These are phyloP conservation scores for Toxostoma redivivum DNA, from an alignment of 2,113 vertebrate genomes.

Conservation along the genomic window DNA sequence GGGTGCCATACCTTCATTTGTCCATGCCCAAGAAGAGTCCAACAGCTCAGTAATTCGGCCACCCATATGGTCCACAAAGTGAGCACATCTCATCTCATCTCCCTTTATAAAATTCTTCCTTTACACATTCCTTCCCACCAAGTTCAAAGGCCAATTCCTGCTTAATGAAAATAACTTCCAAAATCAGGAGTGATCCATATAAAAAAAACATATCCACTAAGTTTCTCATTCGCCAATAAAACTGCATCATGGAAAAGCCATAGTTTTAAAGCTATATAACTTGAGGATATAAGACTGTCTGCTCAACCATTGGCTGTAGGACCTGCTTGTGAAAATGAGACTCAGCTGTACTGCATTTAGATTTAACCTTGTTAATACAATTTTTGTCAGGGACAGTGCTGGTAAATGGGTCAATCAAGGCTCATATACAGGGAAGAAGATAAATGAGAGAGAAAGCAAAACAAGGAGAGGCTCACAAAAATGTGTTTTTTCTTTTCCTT, in stretches of 20 bases:
- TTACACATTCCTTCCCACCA: neutral
- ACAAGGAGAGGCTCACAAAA: neutral
- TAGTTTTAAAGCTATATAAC: neutral
- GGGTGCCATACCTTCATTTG: neutral
- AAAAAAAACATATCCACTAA: neutral
- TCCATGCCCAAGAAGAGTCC: neutral
- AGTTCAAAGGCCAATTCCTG: neutral
- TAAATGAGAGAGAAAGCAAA: neutral
- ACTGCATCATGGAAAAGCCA: neutral
- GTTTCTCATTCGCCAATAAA: neutral
- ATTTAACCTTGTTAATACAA: neutral
- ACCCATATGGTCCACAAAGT: neutral
- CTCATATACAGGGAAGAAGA: neutral
- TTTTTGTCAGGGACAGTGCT: neutral
- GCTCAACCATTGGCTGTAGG: neutral
- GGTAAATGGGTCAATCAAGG: neutral
- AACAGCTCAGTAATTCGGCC: neutral
- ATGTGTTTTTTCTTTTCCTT: neutral
- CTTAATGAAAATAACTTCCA: neutral
- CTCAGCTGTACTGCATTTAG: neutral
- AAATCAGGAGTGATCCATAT: neutral
- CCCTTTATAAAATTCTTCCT: neutral
- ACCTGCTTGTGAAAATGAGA: neutral
- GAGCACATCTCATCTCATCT: neutral
- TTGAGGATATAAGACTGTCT: neutral